Percentiles rank a stretch among this genome's conserved stretches.
Conservation (phyloP, 2,113 vertebrate species). For the Ardeotis arabs region DNA sequence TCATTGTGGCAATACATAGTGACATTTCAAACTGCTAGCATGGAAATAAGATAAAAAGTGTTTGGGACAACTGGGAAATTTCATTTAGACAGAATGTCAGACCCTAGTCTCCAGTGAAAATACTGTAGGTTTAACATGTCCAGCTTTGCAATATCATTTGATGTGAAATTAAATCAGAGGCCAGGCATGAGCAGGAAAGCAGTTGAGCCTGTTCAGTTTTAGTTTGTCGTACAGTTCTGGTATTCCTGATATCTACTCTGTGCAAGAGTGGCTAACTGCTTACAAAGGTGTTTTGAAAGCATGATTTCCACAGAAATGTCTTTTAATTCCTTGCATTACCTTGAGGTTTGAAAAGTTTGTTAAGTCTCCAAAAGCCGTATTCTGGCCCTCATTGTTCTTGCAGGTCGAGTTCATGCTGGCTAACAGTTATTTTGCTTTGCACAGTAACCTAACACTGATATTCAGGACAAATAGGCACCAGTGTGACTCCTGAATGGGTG, state of each 20-base stretch:
- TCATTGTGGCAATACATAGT: conserved; percentile 58
- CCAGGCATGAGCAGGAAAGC: conserved; percentile 5
- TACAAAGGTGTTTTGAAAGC: not conserved
- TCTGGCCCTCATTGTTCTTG: conserved; percentile 50
- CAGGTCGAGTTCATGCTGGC: conserved; percentile 62
- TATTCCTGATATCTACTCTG: not conserved
- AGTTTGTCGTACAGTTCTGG: not conserved
- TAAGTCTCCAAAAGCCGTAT: not conserved
- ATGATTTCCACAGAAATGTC: not conserved
- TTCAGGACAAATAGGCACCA: conserved; percentile 72
- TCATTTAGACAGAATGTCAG: conserved; percentile 76
- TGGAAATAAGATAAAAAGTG: conserved; percentile 77
- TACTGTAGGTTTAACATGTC: conserved; percentile 66
- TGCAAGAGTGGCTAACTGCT: not conserved
- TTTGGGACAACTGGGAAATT: conserved; percentile 79
- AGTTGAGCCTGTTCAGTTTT: conserved; percentile 1
- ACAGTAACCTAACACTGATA: conserved; percentile 74
- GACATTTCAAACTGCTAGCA: conserved; percentile 69
- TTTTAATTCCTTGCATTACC: not conserved
- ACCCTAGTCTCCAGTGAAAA: conserved; percentile 65
- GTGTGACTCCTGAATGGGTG: conserved; percentile 62
- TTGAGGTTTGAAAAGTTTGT: not conserved
- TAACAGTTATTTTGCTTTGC: conserved; percentile 49
- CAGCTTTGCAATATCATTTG: conserved; percentile 59
- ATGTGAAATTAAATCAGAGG: conserved; percentile 72